Evolutionary conservation across 2,888 invertebrate genomes (phyloP).

Genomic region (Zaprionus obscuricornis): DNA sequence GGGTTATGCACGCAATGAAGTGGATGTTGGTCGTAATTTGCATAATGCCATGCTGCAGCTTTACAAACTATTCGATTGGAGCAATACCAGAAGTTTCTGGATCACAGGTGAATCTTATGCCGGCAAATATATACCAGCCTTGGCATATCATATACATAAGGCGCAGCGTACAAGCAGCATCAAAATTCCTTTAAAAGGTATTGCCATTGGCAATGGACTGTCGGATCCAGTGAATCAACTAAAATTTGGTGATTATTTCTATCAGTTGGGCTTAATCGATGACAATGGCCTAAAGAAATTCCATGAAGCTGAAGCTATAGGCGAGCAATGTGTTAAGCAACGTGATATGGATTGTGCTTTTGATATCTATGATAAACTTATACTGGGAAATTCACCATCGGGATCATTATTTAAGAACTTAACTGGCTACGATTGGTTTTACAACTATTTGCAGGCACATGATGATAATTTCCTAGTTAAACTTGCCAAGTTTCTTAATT

Average conservation of each 20-base stretch:
- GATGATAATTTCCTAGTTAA: conserved; percentile 86
- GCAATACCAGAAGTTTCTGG: conserved; percentile 90
- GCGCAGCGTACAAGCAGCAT: conserved; percentile 79
- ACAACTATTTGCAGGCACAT: conserved; percentile 85
- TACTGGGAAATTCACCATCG: conserved; percentile 85
- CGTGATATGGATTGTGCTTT: conserved; percentile 88
- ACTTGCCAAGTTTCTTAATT: conserved; percentile 77
- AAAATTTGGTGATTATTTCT: conserved; percentile 90
- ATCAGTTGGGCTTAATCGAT: conserved; percentile 88
- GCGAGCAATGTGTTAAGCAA: conserved; percentile 85
- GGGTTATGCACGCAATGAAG: conserved; percentile 92
- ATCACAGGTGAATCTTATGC: conserved; percentile 95
- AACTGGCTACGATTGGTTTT: conserved; percentile 79
- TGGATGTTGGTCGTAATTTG: conserved; percentile 90
- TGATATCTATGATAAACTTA: conserved; percentile 87
- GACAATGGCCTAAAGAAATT: conserved; percentile 86
- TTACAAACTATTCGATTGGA: conserved; percentile 91
- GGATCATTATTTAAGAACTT: conserved; percentile 88
- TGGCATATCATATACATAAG: conserved; percentile 86
- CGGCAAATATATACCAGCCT: conserved; percentile 90
- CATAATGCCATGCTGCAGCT: conserved; percentile 91
- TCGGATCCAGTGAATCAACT: conserved; percentile 91
- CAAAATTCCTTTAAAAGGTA: conserved; percentile 82
- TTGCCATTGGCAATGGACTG: conserved; percentile 90
- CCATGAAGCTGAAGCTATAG: conserved; percentile 85